phyloP scores from a whole-genome alignment of 2,113 vertebrate genomes.

The Poeciliopsis prolifica region DNA sequence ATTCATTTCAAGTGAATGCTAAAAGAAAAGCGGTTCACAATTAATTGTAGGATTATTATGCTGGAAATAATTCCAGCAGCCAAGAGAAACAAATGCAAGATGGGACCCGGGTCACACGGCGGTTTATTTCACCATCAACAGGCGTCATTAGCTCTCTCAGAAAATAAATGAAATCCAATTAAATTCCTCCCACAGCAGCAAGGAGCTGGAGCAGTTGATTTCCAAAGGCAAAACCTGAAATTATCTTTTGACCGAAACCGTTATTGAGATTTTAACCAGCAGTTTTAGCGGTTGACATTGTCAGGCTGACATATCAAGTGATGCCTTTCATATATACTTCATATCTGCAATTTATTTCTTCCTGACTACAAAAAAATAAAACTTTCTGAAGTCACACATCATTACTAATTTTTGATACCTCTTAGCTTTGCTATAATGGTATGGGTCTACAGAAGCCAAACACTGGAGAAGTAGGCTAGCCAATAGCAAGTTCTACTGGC shows the following conservation, averaged over 20 bases:
- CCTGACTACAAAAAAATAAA: background rate
- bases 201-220: background rate
- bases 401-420: too few species aligned
- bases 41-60: background rate
- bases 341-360: conserved; percentile 12
- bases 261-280: conserved; percentile 5
- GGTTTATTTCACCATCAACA: conserved; percentile 34
- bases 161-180: conserved; percentile 37
- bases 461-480: too few species aligned
- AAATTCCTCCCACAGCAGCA: conserved; percentile 26
- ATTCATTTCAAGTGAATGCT: background rate
- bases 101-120: conserved; percentile 28
- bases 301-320: conserved; percentile 5
- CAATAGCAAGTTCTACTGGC: too few species aligned
- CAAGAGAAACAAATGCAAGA: conserved; percentile 31
- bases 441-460: too few species aligned
- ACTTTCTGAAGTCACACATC: background rate
- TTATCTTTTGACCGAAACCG: background rate
- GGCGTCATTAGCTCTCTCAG: conserved; percentile 47
- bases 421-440: too few species aligned
- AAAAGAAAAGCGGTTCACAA: background rate
- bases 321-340: background rate
- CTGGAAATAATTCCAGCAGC: conserved; percentile 9
- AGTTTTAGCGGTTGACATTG: background rate
- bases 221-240: background rate